Conservation (phyloP, 2,113 vertebrate species). For the Macquaria australasica region DNA sequence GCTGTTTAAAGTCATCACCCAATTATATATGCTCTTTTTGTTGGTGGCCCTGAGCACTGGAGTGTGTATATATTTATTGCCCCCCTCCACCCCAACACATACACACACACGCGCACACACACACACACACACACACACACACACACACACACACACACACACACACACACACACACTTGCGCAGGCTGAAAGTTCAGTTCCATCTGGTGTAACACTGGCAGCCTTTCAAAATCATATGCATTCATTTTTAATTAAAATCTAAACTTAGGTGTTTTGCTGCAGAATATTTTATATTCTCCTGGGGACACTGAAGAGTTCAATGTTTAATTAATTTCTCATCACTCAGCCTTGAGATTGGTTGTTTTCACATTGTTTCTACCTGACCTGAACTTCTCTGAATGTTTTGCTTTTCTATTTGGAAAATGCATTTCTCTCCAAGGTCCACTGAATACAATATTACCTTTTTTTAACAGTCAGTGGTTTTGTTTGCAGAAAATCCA, state of each 20-base stretch:
- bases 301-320: conserved; percentile 2
- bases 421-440: conserved; percentile 41
- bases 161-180: background rate
- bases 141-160: background rate
- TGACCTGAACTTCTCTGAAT: conserved; percentile 21
- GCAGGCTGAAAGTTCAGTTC: conserved; percentile 15
- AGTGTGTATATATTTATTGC: conserved; percentile 66
- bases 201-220: conserved; percentile 31
- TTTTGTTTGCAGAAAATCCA: conserved; percentile 16
- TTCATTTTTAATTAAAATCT: conserved; percentile 67
- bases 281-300: conserved; percentile 43
- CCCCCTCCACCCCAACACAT: background rate
- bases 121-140: background rate
- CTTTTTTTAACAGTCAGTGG: background rate
- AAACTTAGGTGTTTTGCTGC: conserved; percentile 52
- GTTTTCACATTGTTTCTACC: conserved; percentile 28
- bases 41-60: conserved; percentile 69
- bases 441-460: conserved; percentile 27
- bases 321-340: conserved; percentile 60
- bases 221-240: conserved; percentile 47
- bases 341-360: conserved; percentile 51
- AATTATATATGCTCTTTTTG: conserved; percentile 69
- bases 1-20: conserved; percentile 68
- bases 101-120: background rate
- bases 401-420: conserved; percentile 51